Evolutionary conservation across 2,113 vertebrate genomes (phyloP), one percentile per base, ranked within the genome.

Genomic region (Bubalus kerabau): DNA sequence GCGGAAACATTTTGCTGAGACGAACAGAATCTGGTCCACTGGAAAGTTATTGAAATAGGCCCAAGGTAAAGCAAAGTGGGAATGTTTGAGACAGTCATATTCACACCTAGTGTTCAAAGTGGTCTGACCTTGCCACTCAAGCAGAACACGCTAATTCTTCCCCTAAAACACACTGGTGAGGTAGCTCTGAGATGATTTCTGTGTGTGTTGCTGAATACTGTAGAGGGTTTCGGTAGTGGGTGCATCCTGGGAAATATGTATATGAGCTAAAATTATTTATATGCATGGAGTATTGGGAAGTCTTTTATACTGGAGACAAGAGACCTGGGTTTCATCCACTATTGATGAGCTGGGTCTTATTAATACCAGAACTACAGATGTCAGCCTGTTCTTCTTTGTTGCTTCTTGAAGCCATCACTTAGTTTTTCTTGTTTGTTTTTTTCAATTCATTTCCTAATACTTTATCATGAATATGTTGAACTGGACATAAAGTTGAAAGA

Each of bases 81-180:
- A 56, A 30, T 59, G 1, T 81, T 40, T 36, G 10, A 71, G 87
- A 71, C 40, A 36, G 6, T 57, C 62, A 17, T 14, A 30, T 14
- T 76, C 48, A 76, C 19, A 48, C 7, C 3, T 17, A 2, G 5
- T 67, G 43, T 56, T 78, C 71, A 36, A 81, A 57, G 52, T 30
- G 32, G 30, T 28, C 8, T n/a, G 46, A 52, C 43, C 14, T 17
- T 56, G 64, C 15, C 62, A 30, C 9, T 67, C 91, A 64, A 6
- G 3, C 16, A 50, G 2, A 59, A 2, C 14, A 2, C 0, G 1
- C 30, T 50, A 46, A 48, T 26, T 30, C n/a, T 56, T 56, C 17
- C 67, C 16, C 3, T 28, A 36, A 52, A 92, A 43, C 82, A 36
- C 1, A 4, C 26, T 74, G n/a, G 71, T 74, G 85, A 59, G 46